phyloP scores from a whole-genome alignment of 2,797 vertebrate species.

The Centropyge bicolor region DNA sequence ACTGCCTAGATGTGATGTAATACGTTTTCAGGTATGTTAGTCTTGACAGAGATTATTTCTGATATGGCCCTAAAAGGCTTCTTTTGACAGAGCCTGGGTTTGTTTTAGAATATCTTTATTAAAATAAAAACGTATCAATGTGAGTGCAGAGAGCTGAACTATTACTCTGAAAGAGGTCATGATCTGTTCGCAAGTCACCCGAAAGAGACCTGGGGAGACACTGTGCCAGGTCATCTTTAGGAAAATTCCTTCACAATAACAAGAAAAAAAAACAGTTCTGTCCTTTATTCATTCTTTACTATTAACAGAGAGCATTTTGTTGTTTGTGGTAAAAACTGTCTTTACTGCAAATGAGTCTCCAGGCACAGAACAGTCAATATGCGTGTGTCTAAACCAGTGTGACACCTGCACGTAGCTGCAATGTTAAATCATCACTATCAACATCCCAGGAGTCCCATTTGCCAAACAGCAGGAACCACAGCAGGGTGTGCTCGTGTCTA shows the following conservation, averaged over 20 bases:
- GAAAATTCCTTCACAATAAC: background rate
- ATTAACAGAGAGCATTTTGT: background rate
- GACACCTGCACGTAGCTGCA: constrained; percentile 12
- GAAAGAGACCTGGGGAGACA: too few species aligned
- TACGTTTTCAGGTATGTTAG: too few species aligned
- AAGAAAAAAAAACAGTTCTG: background rate
- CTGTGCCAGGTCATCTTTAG: too few species aligned
- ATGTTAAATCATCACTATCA: constrained; percentile 49
- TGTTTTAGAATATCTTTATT: too few species aligned
- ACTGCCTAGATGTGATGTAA: too few species aligned
- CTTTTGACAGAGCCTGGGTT: too few species aligned
- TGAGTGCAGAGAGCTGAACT: too few species aligned
- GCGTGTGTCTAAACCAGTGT: constrained; percentile 1
- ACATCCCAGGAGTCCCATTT: constrained; percentile 69
- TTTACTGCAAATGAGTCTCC: constrained; percentile 3
- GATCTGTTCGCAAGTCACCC: too few species aligned
- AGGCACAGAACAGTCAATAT: constrained; percentile 2
- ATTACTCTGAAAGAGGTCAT: too few species aligned
- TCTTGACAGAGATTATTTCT: too few species aligned
- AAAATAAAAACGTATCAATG: too few species aligned
- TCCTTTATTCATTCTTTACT: background rate
- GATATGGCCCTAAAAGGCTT: too few species aligned
- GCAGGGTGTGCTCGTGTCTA: constrained; percentile 21
- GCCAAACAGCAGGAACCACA: constrained; percentile 46
- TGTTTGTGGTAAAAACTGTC: background rate